Evolutionary conservation across 2,113 vertebrate species (phyloP).

Genomic region (Muscicapa adusta): DNA sequence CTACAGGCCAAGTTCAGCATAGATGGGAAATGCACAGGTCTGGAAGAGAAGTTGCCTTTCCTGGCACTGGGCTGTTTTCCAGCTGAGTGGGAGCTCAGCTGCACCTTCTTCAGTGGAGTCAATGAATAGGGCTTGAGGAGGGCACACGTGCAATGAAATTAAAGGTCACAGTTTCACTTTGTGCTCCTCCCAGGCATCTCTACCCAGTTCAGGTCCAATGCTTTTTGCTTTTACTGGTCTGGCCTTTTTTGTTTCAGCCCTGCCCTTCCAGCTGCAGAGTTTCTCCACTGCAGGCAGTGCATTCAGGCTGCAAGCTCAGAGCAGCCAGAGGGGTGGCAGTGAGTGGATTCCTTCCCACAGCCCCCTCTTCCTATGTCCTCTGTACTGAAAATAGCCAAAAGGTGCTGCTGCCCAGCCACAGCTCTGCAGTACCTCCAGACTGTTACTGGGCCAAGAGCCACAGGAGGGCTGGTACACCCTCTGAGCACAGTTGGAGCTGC

Average conservation of each 20-base stretch:
- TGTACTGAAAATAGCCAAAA: background rate
- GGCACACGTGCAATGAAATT: background rate
- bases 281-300: background rate
- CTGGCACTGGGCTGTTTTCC: background rate
- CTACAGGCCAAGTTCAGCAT: background rate
- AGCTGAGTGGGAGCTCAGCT: background rate
- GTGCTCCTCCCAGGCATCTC: background rate
- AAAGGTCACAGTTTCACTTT: background rate
- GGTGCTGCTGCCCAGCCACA: background rate
- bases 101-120: background rate
- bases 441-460: background rate
- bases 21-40: background rate
- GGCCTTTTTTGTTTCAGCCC: background rate
- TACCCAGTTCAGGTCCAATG: background rate
- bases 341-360: background rate
- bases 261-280: background rate
- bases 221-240: background rate
- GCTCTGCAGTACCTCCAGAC: background rate
- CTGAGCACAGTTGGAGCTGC: background rate
- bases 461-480: background rate
- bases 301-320: background rate
- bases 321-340: background rate
- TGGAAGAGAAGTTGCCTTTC: background rate
- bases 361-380: background rate
- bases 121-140: background rate